These are phyloP conservation scores for Notodonta ziczac DNA, from an alignment of 2,888 invertebrate species.

Conservation along the genomic window DNA sequence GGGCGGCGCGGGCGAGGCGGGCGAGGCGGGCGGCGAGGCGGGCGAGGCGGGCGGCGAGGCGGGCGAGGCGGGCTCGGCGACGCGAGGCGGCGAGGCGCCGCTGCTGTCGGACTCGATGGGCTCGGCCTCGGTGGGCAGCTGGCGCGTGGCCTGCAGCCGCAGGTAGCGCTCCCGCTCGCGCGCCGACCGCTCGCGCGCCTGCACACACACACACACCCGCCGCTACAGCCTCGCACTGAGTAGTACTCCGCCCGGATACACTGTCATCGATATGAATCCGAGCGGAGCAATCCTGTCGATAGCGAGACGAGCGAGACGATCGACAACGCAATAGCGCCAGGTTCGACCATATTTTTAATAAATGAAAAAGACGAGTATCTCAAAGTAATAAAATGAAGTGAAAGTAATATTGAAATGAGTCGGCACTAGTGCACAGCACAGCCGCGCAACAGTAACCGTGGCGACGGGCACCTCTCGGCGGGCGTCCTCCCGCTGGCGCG, in stretches of 20 bases:
- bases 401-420: too few species aligned
- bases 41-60: conserved; percentile 3
- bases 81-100: conserved; percentile 13
- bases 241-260: too few species aligned
- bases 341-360: too few species aligned
- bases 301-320: too few species aligned
- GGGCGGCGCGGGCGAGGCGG: conserved; percentile 35
- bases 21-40: conserved; percentile 7
- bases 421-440: too few species aligned
- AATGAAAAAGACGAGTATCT: too few species aligned
- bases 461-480: conserved; percentile 39
- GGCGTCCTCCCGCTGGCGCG: conserved; percentile 43
- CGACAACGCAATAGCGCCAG: conserved; percentile 64
- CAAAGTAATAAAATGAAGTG: too few species aligned
- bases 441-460: background rate
- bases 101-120: conserved; percentile 88
- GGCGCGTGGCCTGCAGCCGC: conserved; percentile 83
- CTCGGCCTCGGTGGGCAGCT: conserved; percentile 88
- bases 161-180: conserved; percentile 75
- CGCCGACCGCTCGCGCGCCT: conserved; percentile 69
- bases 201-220: too few species aligned
- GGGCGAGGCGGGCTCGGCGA: conserved; percentile 4
- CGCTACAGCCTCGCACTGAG: too few species aligned
- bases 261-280: too few species aligned
- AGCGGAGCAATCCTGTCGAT: too few species aligned